Evolutionary conservation across 2,113 vertebrate species (phyloP).

Genomic region (Uropsilus gracilis): DNA sequence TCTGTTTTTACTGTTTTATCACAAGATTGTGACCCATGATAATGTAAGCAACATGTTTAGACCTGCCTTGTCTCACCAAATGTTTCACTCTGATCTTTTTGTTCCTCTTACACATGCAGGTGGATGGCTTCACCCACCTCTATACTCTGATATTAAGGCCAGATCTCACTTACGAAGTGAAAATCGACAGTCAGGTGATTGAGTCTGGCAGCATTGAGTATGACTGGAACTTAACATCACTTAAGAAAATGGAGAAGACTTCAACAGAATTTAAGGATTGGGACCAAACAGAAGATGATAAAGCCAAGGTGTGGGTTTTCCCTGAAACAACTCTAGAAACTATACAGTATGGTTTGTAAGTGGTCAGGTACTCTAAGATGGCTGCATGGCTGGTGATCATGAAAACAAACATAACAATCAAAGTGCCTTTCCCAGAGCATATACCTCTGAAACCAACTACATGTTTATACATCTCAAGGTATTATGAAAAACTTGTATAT

Average conservation of each 20-base stretch:
- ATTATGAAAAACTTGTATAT: neutral
- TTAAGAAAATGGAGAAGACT: slow-evolving; percentile 87
- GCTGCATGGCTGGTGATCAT: neutral
- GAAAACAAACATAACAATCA: neutral
- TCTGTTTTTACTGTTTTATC: no score
- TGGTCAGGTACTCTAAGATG: neutral
- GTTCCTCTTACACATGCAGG: slow-evolving; percentile 76
- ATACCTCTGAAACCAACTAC: neutral
- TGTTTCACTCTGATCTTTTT: neutral
- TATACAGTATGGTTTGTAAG: neutral
- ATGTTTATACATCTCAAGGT: rapidly evolving
- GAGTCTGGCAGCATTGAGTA: slow-evolving; percentile 90
- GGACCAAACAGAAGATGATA: slow-evolving; percentile 85
- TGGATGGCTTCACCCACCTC: slow-evolving; percentile 90
- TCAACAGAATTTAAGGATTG: slow-evolving; percentile 84
- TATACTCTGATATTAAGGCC: slow-evolving; percentile 91
- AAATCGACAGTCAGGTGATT: slow-evolving; percentile 88
- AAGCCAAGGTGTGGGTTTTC: slow-evolving; percentile 84
- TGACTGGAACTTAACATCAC: slow-evolving; percentile 90
- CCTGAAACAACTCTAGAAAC: neutral
- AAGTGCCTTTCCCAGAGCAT: neutral
- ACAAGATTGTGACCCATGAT: neutral
- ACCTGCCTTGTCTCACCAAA: rapidly evolving
- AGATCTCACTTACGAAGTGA: slow-evolving; percentile 91
- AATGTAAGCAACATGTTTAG: neutral